phyloP scores from a whole-genome alignment of 2,888 invertebrate species.

The Tenthredo amoena region DNA sequence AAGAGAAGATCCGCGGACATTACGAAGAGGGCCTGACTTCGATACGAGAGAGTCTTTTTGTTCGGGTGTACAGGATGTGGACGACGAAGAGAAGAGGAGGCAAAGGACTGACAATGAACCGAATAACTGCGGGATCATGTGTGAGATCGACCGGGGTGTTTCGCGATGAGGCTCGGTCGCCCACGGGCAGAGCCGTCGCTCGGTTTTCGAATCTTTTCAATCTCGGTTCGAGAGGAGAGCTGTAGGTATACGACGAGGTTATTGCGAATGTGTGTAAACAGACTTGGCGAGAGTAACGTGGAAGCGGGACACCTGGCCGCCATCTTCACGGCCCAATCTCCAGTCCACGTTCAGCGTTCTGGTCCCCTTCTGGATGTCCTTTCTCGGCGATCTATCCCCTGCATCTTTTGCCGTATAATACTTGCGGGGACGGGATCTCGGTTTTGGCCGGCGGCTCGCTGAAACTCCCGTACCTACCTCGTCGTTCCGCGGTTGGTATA shows the following conservation, averaged over 20 bases:
- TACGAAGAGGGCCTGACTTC: neutral
- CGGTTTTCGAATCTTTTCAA: conserved; percentile 47
- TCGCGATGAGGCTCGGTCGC: conserved; percentile 32
- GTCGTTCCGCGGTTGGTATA: neutral
- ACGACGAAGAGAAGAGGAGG: neutral
- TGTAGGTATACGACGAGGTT: neutral
- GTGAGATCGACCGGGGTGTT: conserved; percentile 12
- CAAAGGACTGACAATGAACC: conserved; percentile 12
- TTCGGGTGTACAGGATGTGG: neutral
- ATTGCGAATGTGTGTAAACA: conserved; percentile 37
- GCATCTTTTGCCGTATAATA: conserved; percentile 51
- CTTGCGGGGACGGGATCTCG: conserved; percentile 34
- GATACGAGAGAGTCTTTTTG: neutral
- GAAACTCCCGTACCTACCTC: neutral
- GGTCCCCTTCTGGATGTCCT: conserved; percentile 49
- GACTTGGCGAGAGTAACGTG: conserved; percentile 24
- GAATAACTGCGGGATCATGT: conserved; percentile 18
- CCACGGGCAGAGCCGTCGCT: conserved; percentile 30
- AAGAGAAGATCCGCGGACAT: neutral
- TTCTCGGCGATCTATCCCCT: conserved; percentile 45
- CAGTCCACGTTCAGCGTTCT: conserved; percentile 30
- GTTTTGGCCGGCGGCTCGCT: conserved; percentile 30
- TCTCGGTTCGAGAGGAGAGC: conserved; percentile 14
- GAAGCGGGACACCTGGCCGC: conserved; percentile 51
- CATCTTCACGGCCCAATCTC: conserved; percentile 45